Base-by-base conservation (phyloP, 2,797 vertebrate species). In the Pipistrellus pipistrellus region DNA sequence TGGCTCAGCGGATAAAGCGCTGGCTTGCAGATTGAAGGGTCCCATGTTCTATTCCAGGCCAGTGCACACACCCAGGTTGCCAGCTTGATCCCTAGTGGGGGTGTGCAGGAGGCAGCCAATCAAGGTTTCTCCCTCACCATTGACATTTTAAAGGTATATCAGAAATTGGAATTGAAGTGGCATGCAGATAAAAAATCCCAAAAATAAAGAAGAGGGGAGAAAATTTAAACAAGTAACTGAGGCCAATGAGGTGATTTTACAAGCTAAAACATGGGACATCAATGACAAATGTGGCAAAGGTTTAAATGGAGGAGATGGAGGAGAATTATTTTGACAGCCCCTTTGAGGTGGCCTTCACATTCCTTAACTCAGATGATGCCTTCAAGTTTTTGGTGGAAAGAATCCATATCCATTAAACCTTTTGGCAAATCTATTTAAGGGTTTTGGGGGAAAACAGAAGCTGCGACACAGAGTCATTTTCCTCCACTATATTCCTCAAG, bases 311-410 rank as follows among this genome's bases (percentile, higher is more conserved):
- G 6, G 38, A 73, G n/a, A 18, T 95, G 8, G n/a, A 98, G 98
- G 98, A 96, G 97, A 98, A 97, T 96, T 96, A 93, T 92, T 98
- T 96, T 0, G 98, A 97, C 73, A 97, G 97, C 96, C 98, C 98
- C 0, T 99, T 98, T 96, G 97, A 98, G 35, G 97, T 98, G 88
- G 97, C 98, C 97, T 99, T 99, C 97, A 99, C 99, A 98, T 99
- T 99, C 99, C 99, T 99, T 95, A 99, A 99, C 96, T 99, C 99
- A 71, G 98, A 99, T 0, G 99, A 99, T 38, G 99, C 99, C 97
- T 99, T 99, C 96, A 99, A 99, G 99, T 99, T 98, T 99, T 99
- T 92, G 99, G 99, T 48, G 99, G 98, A 97, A 98, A 98, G 97
- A 99, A 99, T 98, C 99, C 99, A 27, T 99, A 99, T 97, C 98